Evolutionary conservation across 2,888 invertebrate genomes (phyloP).

Genomic region (Erebia palarica): DNA sequence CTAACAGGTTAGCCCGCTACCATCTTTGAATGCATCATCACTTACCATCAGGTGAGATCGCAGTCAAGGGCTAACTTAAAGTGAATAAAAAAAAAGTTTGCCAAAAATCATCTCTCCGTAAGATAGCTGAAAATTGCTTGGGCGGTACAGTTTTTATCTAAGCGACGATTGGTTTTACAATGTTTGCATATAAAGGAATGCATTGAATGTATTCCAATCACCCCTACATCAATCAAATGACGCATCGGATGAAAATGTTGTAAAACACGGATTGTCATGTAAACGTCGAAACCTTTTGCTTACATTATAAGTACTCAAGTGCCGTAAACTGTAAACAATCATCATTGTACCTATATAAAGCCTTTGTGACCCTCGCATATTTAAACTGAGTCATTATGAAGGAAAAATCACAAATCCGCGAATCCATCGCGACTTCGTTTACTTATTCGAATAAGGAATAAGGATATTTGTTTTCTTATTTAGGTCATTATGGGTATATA

Average conservation of each 20-base stretch:
- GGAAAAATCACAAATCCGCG: conserved; percentile 57
- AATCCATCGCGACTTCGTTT: conserved; percentile 44
- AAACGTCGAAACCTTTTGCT: conserved; percentile 64
- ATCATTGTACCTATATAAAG: conserved; percentile 63
- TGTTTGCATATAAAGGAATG: too few relatives aligned
- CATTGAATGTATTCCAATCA: background rate
- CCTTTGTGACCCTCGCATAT: conserved; percentile 69
- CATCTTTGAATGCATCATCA: too few relatives aligned
- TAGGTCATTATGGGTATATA: conserved; percentile 22
- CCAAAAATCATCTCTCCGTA: too few relatives aligned
- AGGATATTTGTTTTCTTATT: conserved; percentile 25
- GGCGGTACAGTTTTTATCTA: too few relatives aligned
- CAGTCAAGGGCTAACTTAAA: too few relatives aligned
- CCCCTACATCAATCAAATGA: conserved; percentile 39
- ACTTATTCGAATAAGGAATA: conserved; percentile 37
- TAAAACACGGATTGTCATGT: conserved; percentile 57
- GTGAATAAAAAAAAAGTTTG: too few relatives aligned
- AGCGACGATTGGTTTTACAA: too few relatives aligned
- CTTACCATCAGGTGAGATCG: too few relatives aligned
- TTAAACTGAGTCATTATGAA: conserved; percentile 70
- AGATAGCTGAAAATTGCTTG: too few relatives aligned
- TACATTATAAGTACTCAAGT: conserved; percentile 61
- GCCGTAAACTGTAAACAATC: conserved; percentile 68
- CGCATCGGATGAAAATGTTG: conserved; percentile 46
- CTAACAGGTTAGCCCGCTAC: too few relatives aligned